Evolutionary conservation across 2,113 vertebrate genomes (phyloP).

Genomic region (Ictalurus furcatus): DNA sequence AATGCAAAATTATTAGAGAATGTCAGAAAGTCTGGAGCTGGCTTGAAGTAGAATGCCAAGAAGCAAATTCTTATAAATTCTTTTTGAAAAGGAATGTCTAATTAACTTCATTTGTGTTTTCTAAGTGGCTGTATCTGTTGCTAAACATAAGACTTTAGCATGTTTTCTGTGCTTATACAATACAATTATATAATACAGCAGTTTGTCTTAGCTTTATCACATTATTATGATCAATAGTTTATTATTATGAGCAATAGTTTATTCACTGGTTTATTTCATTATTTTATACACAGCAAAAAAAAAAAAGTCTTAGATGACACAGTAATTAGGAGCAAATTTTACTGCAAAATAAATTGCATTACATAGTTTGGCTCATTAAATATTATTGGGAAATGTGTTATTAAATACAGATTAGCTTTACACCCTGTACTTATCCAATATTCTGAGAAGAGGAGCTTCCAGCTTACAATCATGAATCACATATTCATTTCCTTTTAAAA

Average conservation of each 20-base stretch:
- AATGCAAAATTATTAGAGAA: not conserved
- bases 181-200: not conserved
- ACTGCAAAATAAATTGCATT: not conserved
- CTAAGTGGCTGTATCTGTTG: not conserved
- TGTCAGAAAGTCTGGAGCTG: not conserved
- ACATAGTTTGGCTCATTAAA: no score
- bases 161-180: not conserved
- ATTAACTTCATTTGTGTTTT: not conserved
- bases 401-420: not conserved
- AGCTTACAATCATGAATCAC: not conserved
- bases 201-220: not conserved
- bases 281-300: not conserved
- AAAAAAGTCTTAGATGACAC: not conserved
- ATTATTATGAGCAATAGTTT: not conserved
- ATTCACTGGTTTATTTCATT: not conserved
- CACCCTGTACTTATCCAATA: not conserved
- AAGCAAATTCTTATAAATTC: not conserved
- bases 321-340: not conserved
- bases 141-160: not conserved
- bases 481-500: constrained; percentile 14
- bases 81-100: not conserved
- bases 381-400: not conserved
- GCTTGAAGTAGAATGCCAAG: not conserved
- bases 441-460: not conserved
- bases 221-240: not conserved